Base-by-base conservation (phyloP, 1,140 invertebrate genomes). In the Ruditapes philippinarum region DNA sequence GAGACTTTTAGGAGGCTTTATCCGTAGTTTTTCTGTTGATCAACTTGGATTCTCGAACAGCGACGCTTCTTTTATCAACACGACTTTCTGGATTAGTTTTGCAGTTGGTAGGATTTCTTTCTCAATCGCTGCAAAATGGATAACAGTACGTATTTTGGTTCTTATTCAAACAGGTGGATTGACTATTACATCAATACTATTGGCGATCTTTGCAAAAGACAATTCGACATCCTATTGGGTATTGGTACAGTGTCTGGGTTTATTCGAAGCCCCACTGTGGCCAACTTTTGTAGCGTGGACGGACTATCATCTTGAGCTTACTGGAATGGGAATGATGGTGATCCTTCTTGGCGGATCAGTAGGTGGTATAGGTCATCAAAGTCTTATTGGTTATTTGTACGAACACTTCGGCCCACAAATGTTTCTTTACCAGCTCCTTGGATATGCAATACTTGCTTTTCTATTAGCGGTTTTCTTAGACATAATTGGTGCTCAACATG, bases 71-170 rank as follows among this genome's bases (percentile, higher is more conserved):
- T 80, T 83, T 31, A 42, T 94, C 42, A 92, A 92, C 65, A 91
- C 91, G 1, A 57, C 88, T 1, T 94, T 91, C 51, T 94, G 93
- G 93, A 91, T 91, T 4, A 88, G 90, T 70, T 94, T 93, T 70
- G 82, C 91, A 5, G 40, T 86, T 5, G 93, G 91, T 0, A 79
- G 93, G 0, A 79, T 93, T 14, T 33, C 81, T 4, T 91, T 90
- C n/a, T 89, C 91, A 19, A 22, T 94, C 1, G 84, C 86, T 7
- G 89, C 91, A 14, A 88, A 76, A n/a, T 92, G 89, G 62, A 85
- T 94, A 22, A 84, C 92, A 14, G 85, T 92, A 1, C 65, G 89
- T 7, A 84, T 89, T 79, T 65, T 94, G 49, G 74, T 94, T 19
- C 14, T 92, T 14, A 60, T 91, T 31, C 90, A 93, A 79, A 79